Conservation (phyloP, 1,140 invertebrate species). For the Sminthurides bifidus region DNA sequence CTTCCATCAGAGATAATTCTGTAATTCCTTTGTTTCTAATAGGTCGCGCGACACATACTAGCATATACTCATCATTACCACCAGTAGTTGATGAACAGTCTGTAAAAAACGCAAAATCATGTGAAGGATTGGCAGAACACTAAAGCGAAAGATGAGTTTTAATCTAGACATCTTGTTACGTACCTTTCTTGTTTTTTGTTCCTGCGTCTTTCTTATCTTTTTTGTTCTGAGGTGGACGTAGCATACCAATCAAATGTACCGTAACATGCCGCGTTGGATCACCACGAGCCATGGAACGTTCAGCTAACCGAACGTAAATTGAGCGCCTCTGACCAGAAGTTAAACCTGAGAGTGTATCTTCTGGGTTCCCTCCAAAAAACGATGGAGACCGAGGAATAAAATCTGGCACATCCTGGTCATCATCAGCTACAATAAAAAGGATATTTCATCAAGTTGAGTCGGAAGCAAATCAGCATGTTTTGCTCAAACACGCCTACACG, state of each 20-base stretch:
- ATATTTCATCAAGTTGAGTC: not conserved
- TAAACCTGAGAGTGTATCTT: constrained; percentile 30
- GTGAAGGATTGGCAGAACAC: not conserved
- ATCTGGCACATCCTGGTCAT: constrained; percentile 16
- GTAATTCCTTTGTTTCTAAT: constrained; percentile 52
- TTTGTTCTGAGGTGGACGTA: constrained; percentile 36
- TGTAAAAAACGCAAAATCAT: constrained; percentile 2
- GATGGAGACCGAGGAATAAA: constrained; percentile 31
- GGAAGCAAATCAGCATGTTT: not conserved
- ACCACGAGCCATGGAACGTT: constrained; percentile 48
- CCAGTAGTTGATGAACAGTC: constrained; percentile 26
- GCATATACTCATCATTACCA: constrained; percentile 44
- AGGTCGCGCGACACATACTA: constrained; percentile 53
- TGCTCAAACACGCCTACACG: not conserved
- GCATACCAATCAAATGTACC: constrained; percentile 45
- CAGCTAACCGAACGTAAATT: constrained; percentile 52
- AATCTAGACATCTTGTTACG: not conserved
- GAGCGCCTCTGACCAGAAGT: constrained; percentile 39
- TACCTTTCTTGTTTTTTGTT: constrained; percentile 29
- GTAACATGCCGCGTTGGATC: constrained; percentile 53
- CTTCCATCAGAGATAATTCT: constrained; percentile 55
- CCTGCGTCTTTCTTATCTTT: constrained; percentile 18
- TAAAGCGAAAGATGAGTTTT: not conserved
- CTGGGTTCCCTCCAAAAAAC: constrained; percentile 30
- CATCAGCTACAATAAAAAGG: constrained; percentile 7